Percentiles rank a stretch among this genome's conserved stretches.
Conservation (phyloP, 2,113 vertebrate genomes). For the Nothoprocta perdicaria region DNA sequence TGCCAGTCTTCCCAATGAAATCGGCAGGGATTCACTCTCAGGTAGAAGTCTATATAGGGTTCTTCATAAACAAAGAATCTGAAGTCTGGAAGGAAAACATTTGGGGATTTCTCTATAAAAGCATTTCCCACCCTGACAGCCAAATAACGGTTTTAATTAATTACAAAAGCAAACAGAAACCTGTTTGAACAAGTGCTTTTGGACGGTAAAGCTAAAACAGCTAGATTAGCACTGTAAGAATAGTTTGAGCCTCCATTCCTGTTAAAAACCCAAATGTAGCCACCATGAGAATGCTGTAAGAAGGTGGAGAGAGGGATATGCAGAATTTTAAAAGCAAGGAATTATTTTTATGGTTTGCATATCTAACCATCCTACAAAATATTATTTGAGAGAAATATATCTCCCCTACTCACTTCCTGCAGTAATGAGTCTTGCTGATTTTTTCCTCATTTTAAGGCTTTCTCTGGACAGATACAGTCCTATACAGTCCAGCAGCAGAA, state of each 20-base stretch:
- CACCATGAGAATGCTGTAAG: background rate
- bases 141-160: background rate
- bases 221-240: background rate
- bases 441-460: background rate
- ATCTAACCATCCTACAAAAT: background rate
- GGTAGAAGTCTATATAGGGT: background rate
- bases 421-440: background rate
- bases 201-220: background rate
- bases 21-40: background rate
- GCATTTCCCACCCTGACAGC: background rate
- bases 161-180: background rate
- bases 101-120: background rate
- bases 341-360: background rate
- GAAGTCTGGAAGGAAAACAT: background rate
- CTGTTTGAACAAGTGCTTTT: background rate
- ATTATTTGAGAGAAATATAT: background rate
- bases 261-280: background rate
- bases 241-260: background rate
- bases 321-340: background rate
- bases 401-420: background rate
- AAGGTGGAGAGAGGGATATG: background rate
- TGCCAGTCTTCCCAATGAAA: background rate
- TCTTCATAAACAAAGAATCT: background rate
- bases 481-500: background rate
- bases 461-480: background rate